These are phyloP conservation scores for Drosophila longiperda DNA, from an alignment of 2,888 invertebrate species.

Conservation along the genomic window DNA sequence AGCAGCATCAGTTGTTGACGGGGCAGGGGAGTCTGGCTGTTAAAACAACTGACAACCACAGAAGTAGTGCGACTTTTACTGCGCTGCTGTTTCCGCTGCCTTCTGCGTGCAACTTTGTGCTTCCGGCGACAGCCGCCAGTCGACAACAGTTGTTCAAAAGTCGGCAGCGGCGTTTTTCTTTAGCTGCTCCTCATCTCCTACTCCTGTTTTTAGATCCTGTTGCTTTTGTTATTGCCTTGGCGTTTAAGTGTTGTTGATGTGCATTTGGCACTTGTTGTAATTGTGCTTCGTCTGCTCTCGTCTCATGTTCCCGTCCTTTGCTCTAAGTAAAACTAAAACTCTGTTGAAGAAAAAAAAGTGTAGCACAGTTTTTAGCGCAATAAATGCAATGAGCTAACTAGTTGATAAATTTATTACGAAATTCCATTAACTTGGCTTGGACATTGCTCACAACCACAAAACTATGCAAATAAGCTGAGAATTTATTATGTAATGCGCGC, in stretches of 20 bases:
- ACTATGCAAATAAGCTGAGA: slow-evolving; percentile 81
- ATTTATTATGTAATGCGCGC: slow-evolving; percentile 78
- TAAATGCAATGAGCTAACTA: slow-evolving; percentile 63
- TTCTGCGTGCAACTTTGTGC: slow-evolving; percentile 65
- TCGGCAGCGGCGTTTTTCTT: slow-evolving; percentile 58
- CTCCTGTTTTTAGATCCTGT: not conserved
- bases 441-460: slow-evolving; percentile 76
- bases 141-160: slow-evolving; percentile 79
- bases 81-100: slow-evolving; percentile 71
- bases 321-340: not conserved
- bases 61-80: slow-evolving; percentile 82
- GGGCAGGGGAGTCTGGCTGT: slow-evolving; percentile 62
- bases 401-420: slow-evolving; percentile 77
- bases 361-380: slow-evolving; percentile 46
- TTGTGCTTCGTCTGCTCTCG: slow-evolving; percentile 49
- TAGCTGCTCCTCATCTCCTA: slow-evolving; percentile 7
- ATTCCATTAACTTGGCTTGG: slow-evolving; percentile 76
- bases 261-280: slow-evolving; percentile 81
- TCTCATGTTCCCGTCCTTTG: not conserved
- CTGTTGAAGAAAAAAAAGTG: slow-evolving; percentile 27
- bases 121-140: slow-evolving; percentile 80
- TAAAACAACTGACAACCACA: slow-evolving; percentile 81
- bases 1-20: not conserved
- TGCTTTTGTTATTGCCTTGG: slow-evolving; percentile 18
- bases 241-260: slow-evolving; percentile 72